Percentiles rank a stretch among this genome's conserved stretches.
Conservation (phyloP, 2,797 vertebrate species). For the Cossypha heuglini region DNA sequence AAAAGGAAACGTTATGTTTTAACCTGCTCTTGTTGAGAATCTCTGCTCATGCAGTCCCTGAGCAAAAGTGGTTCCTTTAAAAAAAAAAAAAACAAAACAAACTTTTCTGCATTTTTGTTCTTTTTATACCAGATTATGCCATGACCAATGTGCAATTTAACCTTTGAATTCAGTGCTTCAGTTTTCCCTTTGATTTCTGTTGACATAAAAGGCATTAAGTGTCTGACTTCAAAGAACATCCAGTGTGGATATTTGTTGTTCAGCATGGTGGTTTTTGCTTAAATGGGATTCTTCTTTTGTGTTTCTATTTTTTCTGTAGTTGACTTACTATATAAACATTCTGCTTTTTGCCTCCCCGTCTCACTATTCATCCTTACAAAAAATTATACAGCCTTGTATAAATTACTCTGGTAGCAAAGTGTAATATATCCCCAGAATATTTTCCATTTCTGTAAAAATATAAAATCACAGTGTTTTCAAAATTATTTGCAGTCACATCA, state of each 20-base stretch:
- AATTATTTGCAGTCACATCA: neutral
- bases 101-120: neutral
- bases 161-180: neutral
- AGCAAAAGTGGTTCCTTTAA: neutral
- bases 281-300: neutral
- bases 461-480: neutral
- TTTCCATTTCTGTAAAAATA: neutral
- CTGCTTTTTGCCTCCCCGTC: neutral
- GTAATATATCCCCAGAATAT: neutral
- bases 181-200: constrained; percentile 26
- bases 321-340: neutral
- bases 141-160: neutral
- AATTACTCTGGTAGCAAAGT: neutral
- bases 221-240: constrained; percentile 33
- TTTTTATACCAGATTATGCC: neutral
- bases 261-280: constrained; percentile 18
- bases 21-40: neutral
- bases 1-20: neutral
- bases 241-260: neutral
- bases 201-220: constrained; percentile 27
- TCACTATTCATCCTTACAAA: neutral
- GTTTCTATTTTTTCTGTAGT: neutral
- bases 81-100: neutral
- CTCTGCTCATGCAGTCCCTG: neutral
- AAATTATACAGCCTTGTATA: neutral